Conservation (phyloP, 2,113 vertebrate species). For the Ardeotis arabs region DNA sequence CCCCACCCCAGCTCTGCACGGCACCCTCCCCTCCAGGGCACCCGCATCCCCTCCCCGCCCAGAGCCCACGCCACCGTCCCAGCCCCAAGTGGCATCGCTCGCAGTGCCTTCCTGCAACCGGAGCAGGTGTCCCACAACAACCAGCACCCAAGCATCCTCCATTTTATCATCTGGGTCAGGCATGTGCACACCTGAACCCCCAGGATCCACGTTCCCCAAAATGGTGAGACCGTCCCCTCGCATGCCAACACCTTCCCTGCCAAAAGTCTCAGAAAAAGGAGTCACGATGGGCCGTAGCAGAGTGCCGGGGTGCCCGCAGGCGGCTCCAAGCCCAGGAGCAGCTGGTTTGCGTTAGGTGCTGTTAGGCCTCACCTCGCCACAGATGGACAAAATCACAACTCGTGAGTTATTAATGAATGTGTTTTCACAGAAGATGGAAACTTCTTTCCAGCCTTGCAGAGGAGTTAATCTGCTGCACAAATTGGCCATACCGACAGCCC, state of each 20-base stretch:
- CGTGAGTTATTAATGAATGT: neutral
- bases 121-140: rapidly evolving
- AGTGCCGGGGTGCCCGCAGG: rapidly evolving
- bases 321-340: neutral
- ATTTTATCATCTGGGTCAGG: neutral
- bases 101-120: neutral
- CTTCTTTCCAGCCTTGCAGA: neutral
- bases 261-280: neutral
- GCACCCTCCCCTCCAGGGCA: neutral
- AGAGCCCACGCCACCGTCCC: neutral
- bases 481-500: neutral
- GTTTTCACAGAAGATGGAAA: constrained; percentile 3
- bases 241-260: neutral
- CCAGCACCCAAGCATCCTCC: neutral
- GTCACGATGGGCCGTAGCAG: neutral
- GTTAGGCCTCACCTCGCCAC: neutral
- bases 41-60: rapidly evolving
- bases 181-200: neutral
- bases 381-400: neutral
- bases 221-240: rapidly evolving
- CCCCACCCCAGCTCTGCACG: rapidly evolving
- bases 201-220: rapidly evolving
- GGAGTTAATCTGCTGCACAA: constrained; percentile 7
- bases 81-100: neutral
- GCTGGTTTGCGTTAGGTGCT: neutral